These are phyloP conservation scores for Apamea anceps DNA, from an alignment of 2,888 invertebrate genomes.

Conservation along the genomic window DNA sequence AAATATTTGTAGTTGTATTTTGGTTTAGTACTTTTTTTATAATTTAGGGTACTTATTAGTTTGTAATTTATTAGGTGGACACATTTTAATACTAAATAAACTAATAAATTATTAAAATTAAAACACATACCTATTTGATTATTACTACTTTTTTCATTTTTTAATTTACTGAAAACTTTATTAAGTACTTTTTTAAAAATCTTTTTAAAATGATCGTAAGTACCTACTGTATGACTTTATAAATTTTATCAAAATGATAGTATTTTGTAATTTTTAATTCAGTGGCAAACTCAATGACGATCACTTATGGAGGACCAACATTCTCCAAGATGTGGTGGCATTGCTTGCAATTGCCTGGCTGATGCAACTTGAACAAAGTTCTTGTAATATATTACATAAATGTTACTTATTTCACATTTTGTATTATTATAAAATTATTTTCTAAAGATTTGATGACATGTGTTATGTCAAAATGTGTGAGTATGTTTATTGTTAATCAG, in stretches of 20 bases:
- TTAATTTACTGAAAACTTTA: too few species aligned
- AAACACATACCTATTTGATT: neutral
- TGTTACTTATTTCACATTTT: constrained; percentile 42
- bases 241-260: neutral
- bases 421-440: constrained; percentile 41
- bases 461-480: constrained; percentile 18
- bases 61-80: neutral
- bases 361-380: constrained; percentile 74
- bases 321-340: constrained; percentile 45
- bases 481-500: neutral
- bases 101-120: too few species aligned
- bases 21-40: neutral
- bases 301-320: constrained; percentile 37
- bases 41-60: neutral
- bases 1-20: neutral
- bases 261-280: constrained; percentile 1
- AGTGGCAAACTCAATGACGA: constrained; percentile 30
- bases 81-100: too few species aligned
- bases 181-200: too few species aligned
- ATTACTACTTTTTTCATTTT: too few species aligned
- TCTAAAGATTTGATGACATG: constrained; percentile 3
- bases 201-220: too few species aligned
- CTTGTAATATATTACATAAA: constrained; percentile 53
- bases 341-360: constrained; percentile 73
- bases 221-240: neutral